Percentiles rank a stretch among this genome's conserved stretches.
Evolutionary conservation across 2,888 invertebrate species (phyloP).

Genomic region (Fragum sueziense): DNA sequence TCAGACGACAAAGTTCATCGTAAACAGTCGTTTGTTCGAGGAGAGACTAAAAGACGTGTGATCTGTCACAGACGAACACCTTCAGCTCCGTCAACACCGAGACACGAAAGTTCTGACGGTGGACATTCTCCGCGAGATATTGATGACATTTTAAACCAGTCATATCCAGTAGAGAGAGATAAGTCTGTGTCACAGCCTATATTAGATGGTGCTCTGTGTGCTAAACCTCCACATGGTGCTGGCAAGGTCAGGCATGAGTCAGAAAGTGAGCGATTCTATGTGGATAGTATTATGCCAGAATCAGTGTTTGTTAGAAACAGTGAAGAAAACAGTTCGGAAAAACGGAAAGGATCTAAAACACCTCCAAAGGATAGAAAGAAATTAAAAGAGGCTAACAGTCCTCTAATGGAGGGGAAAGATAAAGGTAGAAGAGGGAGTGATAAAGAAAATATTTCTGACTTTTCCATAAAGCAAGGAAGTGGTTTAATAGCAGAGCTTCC

Average conservation of each 20-base stretch:
- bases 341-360: slow-evolving; percentile 66
- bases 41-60: slow-evolving; percentile 72
- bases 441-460: slow-evolving; percentile 47
- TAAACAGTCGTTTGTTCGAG: slow-evolving; percentile 72
- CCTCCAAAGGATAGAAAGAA: slow-evolving; percentile 68
- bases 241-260: slow-evolving; percentile 42
- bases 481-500: slow-evolving; percentile 63
- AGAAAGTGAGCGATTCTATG: slow-evolving; percentile 42
- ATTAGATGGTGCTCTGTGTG: slow-evolving; percentile 55
- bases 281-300: slow-evolving; percentile 42
- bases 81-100: slow-evolving; percentile 74
- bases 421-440: slow-evolving; percentile 47
- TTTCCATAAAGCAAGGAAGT: slow-evolving; percentile 25
- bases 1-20: slow-evolving; percentile 51
- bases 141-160: slow-evolving; percentile 42
- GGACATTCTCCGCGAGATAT: slow-evolving; percentile 36
- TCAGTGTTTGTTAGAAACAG: slow-evolving; percentile 41
- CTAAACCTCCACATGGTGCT: slow-evolving; percentile 49
- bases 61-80: slow-evolving; percentile 72
- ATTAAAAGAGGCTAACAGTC: slow-evolving; percentile 59
- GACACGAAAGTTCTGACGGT: slow-evolving; percentile 57
- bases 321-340: slow-evolving; percentile 65
- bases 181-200: slow-evolving; percentile 62
- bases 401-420: slow-evolving; percentile 37
- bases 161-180: slow-evolving; percentile 44